These are phyloP conservation scores for Hyla sarda DNA, from an alignment of 2,113 vertebrate genomes.

Conservation along the genomic window DNA sequence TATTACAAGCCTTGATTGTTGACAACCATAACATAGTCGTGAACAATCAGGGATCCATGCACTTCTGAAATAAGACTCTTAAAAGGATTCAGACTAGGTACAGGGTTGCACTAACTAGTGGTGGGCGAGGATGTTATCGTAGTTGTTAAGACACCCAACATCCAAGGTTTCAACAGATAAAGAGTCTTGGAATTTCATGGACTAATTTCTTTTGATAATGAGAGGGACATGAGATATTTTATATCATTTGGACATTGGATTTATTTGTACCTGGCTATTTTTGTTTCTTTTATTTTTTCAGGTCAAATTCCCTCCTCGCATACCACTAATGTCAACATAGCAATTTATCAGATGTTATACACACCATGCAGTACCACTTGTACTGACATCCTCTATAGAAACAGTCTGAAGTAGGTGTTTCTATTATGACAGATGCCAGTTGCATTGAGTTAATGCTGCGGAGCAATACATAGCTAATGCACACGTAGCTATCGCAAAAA, in stretches of 20 bases:
- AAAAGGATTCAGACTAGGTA: conserved; percentile 67
- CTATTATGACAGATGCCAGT: conserved; percentile 87
- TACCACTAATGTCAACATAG: conserved; percentile 90
- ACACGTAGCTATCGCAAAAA: conserved; percentile 71
- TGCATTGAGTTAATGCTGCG: conserved; percentile 86
- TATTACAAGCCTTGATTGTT: conserved; percentile 71
- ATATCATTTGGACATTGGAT: background rate
- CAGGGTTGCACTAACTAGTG: conserved; percentile 86
- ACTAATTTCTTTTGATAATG: background rate
- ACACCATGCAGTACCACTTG: conserved; percentile 92
- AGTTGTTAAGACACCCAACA: conserved; percentile 67
- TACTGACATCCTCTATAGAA: conserved; percentile 88
- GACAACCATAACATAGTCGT: conserved; percentile 83
- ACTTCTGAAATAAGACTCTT: conserved; percentile 68
- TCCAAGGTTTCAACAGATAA: background rate
- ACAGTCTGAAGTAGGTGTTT: conserved; percentile 81
- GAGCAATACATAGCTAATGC: conserved; percentile 75
- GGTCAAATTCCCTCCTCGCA: conserved; percentile 78
- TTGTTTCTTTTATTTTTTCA: background rate
- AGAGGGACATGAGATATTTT: background rate
- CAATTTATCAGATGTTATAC: conserved; percentile 81
- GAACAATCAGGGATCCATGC: conserved; percentile 84
- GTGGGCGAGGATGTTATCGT: conserved; percentile 89
- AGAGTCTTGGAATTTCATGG: too few species aligned
- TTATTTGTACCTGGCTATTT: background rate